phyloP scores from a whole-genome alignment of 2,888 invertebrate species.

The Drosophila mercatorum region DNA sequence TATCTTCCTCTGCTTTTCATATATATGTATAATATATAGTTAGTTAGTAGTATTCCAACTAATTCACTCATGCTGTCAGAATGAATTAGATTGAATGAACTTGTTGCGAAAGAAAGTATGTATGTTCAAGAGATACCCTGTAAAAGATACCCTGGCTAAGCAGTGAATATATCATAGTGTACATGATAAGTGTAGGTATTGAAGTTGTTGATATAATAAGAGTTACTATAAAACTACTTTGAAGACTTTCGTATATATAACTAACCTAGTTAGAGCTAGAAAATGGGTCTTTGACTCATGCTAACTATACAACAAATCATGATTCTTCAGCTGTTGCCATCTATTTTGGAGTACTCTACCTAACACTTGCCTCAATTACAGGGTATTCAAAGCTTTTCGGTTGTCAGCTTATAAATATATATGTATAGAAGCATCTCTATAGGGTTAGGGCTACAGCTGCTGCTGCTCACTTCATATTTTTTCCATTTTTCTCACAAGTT shows the following conservation, averaged over 20 bases:
- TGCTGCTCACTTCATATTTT: constrained; percentile 2
- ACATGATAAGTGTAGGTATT: too few relatives aligned
- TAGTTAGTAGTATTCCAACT: constrained; percentile 59
- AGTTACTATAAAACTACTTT: too few relatives aligned
- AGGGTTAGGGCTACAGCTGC: constrained; percentile 2
- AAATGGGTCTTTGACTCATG: too few relatives aligned
- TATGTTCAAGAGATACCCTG: too few relatives aligned
- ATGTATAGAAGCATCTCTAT: neutral
- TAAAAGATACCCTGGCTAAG: too few relatives aligned
- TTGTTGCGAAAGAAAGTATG: too few relatives aligned
- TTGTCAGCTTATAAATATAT: neutral
- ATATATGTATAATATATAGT: constrained; percentile 15
- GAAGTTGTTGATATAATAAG: too few relatives aligned
- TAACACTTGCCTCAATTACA: constrained; percentile 5
- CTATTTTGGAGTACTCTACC: neutral
- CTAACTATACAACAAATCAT: neutral
- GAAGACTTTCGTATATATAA: too few relatives aligned
- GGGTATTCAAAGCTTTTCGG: constrained; percentile 25
- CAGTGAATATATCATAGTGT: too few relatives aligned
- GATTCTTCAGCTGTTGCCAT: neutral
- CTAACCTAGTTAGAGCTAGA: neutral
- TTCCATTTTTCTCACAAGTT: constrained; percentile 32
- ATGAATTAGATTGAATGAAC: constrained; percentile 5
- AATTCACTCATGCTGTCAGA: constrained; percentile 36
- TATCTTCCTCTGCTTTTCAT: neutral